These are phyloP conservation scores for Gambusia yucatana DNA, from an alignment of 2,797 vertebrate species.

Conservation along the genomic window DNA sequence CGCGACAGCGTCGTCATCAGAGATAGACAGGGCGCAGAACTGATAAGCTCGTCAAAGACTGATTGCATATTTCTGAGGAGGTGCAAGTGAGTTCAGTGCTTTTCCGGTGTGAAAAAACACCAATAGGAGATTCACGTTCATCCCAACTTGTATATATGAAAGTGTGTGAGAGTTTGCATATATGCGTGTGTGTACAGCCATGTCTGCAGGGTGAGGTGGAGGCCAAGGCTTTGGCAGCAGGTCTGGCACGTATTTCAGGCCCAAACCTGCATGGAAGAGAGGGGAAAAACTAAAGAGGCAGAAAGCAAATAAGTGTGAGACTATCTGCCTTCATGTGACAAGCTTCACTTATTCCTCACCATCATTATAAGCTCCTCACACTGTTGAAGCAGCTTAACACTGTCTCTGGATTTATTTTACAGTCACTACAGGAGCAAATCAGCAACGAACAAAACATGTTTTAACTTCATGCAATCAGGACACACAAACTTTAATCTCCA, in stretches of 20 bases:
- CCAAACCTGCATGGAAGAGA: constrained; percentile 77
- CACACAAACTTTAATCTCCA: background rate
- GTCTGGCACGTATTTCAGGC: constrained; percentile 86
- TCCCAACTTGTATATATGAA: background rate
- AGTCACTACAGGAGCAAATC: constrained; percentile 9
- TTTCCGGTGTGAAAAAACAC: constrained; percentile 22
- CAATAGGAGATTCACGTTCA: constrained; percentile 9
- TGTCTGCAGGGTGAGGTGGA: constrained; percentile 86
- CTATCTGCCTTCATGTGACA: constrained; percentile 50
- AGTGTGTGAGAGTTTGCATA: constrained; percentile 8
- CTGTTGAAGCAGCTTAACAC: constrained; percentile 19
- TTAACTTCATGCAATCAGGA: constrained; percentile 2
- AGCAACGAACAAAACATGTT: background rate
- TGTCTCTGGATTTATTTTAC: background rate
- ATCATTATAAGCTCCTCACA: constrained; percentile 39
- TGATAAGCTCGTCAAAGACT: constrained; percentile 26
- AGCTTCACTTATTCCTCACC: constrained; percentile 45
- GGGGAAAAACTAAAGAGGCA: constrained; percentile 40
- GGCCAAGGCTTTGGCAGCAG: constrained; percentile 82
- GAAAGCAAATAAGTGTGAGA: constrained; percentile 63
- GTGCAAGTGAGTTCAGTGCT: constrained; percentile 16
- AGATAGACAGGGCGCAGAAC: background rate
- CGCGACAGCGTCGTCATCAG: constrained; percentile 25
- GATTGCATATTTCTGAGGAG: constrained; percentile 1
- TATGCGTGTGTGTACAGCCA: constrained; percentile 65